Percentiles rank a stretch among this genome's conserved stretches.
These are phyloP conservation scores for Rotaria sp. DNA, from an alignment of 2,888 invertebrate genomes.

Conservation along the genomic window DNA sequence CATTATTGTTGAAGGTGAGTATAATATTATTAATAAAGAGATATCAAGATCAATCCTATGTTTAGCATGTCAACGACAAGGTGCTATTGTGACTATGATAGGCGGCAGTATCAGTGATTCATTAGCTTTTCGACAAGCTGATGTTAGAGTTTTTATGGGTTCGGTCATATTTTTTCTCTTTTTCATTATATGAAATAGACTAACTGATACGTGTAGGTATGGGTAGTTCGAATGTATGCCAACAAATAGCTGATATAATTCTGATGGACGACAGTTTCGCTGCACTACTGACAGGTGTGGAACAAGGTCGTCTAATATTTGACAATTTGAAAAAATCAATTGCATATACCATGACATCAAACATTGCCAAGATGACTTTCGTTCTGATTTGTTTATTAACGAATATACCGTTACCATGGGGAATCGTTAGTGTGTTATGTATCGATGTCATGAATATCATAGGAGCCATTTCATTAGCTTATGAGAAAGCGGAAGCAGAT, in stretches of 20 bases:
- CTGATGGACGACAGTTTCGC: conserved; percentile 44
- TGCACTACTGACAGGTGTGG: conserved; percentile 67
- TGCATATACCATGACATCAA: conserved; percentile 43
- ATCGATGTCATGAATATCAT: conserved; percentile 55
- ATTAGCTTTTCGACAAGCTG: conserved; percentile 81
- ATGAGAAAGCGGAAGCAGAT: conserved; percentile 77
- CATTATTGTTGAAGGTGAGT: conserved; percentile 65
- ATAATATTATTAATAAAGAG: too few relatives aligned
- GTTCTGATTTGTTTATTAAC: conserved; percentile 43
- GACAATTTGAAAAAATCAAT: conserved; percentile 44
- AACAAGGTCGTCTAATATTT: conserved; percentile 60
- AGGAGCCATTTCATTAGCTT: conserved; percentile 78
- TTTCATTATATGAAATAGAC: too few relatives aligned
- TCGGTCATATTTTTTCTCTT: too few relatives aligned
- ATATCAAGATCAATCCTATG: too few relatives aligned
- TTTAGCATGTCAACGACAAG: conserved; percentile 75
- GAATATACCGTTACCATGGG: conserved; percentile 42
- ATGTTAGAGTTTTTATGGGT: conserved; percentile 57
- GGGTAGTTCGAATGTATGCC: conserved; percentile 84
- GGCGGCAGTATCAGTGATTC: conserved; percentile 87
- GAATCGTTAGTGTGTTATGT: conserved; percentile 42
- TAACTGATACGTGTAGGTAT: too few relatives aligned
- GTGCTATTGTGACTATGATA: conserved; percentile 82
- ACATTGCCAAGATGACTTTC: conserved; percentile 43
- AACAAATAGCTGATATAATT: conserved; percentile 54